Base-by-base conservation (phyloP, 2,888 invertebrate genomes). In the Pristionchus fissidentatus region DNA sequence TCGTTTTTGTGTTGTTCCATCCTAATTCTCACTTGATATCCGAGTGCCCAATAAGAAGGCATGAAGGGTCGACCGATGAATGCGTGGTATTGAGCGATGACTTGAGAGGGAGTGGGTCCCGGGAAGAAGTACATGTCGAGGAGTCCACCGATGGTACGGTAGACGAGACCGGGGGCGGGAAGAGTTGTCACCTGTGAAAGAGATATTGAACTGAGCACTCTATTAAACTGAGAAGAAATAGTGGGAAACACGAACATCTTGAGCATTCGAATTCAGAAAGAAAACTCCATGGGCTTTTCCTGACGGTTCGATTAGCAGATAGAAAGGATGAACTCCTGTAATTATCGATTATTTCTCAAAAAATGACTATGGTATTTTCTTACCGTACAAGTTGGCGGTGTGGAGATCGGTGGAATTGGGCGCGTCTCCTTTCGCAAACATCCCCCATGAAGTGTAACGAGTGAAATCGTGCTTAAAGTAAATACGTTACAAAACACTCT, bases 151-250 rank as follows among this genome's bases (percentile, higher is more conserved):
- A 92, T 92, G 22, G 92, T 90, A 85, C 97, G 94, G 93, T 95
- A 97, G 0, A 96, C 96, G 79, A 97, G 80, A 4, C 88, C 87
- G 2, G 91, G 91, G 13, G 87, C 90, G 7, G 91, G 91, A 13
- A 88, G 87, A 7, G 91, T 91, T 10, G 86, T 87, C 3, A 80
- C 80, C 80, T 80, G 75, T 4, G 32, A 13, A 35, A 5, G 10
- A 49, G 49, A 49, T 49, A 49, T 10, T 49, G n/a, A n/a, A n/a
- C n/a, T n/a, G n/a, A n/a, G n/a, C n/a, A n/a, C n/a, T n/a, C n/a
- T n/a, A n/a, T n/a, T n/a, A n/a, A n/a, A n/a, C n/a, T n/a, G n/a
- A n/a, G n/a, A n/a, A n/a, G n/a, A 41, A 66, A 38, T 66, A 32
- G 32, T 0, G 2, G 35, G 10, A 57, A n/a, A 62, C 15, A 29